Evolutionary conservation across 2,888 invertebrate genomes (phyloP).

Genomic region (Ligdia adustata): DNA sequence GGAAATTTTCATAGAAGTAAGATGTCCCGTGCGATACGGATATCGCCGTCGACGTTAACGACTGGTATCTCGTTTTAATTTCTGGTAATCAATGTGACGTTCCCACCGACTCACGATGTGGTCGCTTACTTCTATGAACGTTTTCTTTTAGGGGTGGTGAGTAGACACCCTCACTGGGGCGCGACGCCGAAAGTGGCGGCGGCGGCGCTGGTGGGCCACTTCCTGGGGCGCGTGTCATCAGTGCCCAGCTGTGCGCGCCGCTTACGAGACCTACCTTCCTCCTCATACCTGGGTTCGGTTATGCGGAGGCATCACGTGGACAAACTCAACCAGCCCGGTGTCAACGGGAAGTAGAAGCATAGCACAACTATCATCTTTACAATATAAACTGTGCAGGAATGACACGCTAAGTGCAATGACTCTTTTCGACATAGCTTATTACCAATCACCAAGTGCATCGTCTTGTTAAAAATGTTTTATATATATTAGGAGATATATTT

Average conservation of each 20-base stretch:
- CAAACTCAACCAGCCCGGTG: slow-evolving; percentile 32
- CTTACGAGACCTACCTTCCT: slow-evolving; percentile 77
- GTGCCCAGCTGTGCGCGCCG: slow-evolving; percentile 86
- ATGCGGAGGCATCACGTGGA: slow-evolving; percentile 78
- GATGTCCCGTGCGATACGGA: slow-evolving; percentile 31
- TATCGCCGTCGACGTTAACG: no score
- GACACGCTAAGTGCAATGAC: no score
- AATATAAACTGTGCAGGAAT: no score
- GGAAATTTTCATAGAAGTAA: slow-evolving; percentile 75
- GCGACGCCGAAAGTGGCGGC: slow-evolving; percentile 86
- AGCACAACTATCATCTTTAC: no score
- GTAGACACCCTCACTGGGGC: slow-evolving; percentile 86
- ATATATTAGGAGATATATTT: no score
- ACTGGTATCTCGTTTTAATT: no score
- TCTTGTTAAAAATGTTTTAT: no score
- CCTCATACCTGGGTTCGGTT: slow-evolving; percentile 85
- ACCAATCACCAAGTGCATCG: no score
- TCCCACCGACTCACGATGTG: slow-evolving; percentile 44
- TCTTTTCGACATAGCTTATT: no score
- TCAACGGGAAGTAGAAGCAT: slow-evolving; percentile 16
- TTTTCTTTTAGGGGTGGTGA: slow-evolving; percentile 82
- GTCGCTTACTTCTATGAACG: slow-evolving; percentile 75
- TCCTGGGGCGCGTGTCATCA: slow-evolving; percentile 88
- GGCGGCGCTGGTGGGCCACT: slow-evolving; percentile 87
- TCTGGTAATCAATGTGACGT: slow-evolving; percentile 44